These are phyloP conservation scores for Iguana delicatissima DNA, from an alignment of 2,797 vertebrate genomes.

Conservation along the genomic window DNA sequence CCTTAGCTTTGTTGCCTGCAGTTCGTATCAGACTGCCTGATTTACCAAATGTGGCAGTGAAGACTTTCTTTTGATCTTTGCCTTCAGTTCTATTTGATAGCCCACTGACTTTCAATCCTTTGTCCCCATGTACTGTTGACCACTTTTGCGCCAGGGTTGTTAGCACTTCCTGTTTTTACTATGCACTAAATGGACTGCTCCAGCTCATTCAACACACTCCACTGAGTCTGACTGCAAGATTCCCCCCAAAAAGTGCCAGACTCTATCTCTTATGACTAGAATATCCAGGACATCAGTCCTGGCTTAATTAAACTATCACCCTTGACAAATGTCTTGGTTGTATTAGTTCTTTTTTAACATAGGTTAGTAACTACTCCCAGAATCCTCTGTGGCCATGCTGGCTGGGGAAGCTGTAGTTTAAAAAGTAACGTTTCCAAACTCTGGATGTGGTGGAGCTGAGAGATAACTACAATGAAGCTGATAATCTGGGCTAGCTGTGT, in stretches of 20 bases:
- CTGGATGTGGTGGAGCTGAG: too few species aligned
- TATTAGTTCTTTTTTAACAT: not conserved
- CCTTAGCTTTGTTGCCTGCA: not conserved
- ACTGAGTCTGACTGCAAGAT: not conserved
- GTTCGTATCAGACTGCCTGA: not conserved
- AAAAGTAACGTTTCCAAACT: not conserved
- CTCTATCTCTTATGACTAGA: not conserved
- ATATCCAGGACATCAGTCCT: not conserved
- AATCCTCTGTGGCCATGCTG: not conserved
- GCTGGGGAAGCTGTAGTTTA: not conserved
- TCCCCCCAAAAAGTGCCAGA: not conserved
- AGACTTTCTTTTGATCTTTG: not conserved
- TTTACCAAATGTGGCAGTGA: not conserved
- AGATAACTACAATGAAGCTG: too few species aligned
- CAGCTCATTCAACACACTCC: too few species aligned
- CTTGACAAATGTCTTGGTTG: not conserved
- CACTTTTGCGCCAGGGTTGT: not conserved
- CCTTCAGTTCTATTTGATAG: not conserved
- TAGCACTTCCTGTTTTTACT: not conserved
- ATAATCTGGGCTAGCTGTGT: too few species aligned
- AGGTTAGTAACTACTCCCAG: not conserved
- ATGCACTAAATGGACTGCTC: not conserved
- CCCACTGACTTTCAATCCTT: not conserved
- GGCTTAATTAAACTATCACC: not conserved
- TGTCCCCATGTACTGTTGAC: not conserved